Evolutionary conservation across 1,140 invertebrate genomes (phyloP).

Genomic region (Brachionus rubens): DNA sequence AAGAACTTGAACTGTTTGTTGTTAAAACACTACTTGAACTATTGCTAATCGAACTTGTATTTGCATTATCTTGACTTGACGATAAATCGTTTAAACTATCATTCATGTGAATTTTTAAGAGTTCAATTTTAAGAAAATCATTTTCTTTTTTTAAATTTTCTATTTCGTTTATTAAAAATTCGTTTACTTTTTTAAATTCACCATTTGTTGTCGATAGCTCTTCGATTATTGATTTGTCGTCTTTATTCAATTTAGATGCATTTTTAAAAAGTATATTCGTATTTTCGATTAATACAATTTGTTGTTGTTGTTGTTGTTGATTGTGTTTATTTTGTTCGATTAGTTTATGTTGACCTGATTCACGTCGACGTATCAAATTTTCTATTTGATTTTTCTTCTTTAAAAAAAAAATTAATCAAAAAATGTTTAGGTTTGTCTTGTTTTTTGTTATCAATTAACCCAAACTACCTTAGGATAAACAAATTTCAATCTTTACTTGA

Average conservation of each 20-base stretch:
- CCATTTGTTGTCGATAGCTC: conserved; percentile 19
- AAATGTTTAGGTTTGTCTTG: too few species aligned
- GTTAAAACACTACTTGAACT: conserved; percentile 24
- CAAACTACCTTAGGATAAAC: too few species aligned
- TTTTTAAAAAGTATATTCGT: not conserved
- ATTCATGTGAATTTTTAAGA: conserved; percentile 29
- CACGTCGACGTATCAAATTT: too few species aligned
- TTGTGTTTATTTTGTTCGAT: too few species aligned
- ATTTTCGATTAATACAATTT: conserved; percentile 10
- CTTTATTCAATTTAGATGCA: conserved; percentile 13
- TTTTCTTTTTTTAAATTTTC: conserved; percentile 33
- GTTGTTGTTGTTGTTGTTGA: not conserved
- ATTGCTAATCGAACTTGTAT: conserved; percentile 16
- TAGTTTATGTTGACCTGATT: too few species aligned
- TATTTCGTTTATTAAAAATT: conserved; percentile 37
- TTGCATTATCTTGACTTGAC: not conserved
- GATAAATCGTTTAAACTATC: conserved; percentile 15
- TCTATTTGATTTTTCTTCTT: too few species aligned
- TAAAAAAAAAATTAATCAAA: not conserved
- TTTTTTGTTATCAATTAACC: too few species aligned
- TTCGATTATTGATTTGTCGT: conserved; percentile 28
- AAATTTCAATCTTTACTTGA: too few species aligned
- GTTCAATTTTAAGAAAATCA: conserved; percentile 13
- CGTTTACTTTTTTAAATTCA: conserved; percentile 34
- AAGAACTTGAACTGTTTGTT: not conserved